These are phyloP conservation scores for Phalanger gymnotis DNA, from an alignment of 2,797 vertebrate genomes.

Conservation along the genomic window DNA sequence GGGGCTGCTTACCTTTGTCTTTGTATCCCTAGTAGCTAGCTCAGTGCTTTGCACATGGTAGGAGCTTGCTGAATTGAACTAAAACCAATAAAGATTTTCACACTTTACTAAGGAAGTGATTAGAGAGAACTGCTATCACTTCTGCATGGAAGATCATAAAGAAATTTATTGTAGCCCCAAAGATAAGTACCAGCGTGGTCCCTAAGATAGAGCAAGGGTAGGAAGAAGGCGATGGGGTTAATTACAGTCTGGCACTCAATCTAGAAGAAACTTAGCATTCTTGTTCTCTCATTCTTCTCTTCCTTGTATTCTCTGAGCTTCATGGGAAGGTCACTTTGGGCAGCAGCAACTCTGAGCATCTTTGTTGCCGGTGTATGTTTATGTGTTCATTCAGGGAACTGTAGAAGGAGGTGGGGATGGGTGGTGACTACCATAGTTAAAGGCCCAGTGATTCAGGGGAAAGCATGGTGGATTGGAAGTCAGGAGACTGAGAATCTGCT, in stretches of 20 bases:
- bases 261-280: constrained; percentile 1
- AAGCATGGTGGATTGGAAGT: not conserved
- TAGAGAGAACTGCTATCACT: not conserved
- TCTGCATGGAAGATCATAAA: constrained; percentile 13
- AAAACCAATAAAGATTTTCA: not conserved
- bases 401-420: constrained; percentile 12
- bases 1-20: not conserved
- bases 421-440: not conserved
- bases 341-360: not conserved
- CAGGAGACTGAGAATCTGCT: not conserved
- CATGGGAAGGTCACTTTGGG: not conserved
- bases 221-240: not conserved
- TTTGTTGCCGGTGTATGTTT: not conserved
- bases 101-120: constrained; percentile 29
- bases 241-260: not conserved
- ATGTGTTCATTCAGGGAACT: not conserved
- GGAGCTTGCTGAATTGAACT: not conserved
- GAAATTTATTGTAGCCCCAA: constrained; percentile 14
- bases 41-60: not conserved
- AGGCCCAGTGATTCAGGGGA: not conserved
- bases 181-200: not conserved
- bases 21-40: not conserved
- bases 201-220: not conserved
- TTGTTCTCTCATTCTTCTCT: not conserved
- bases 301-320: not conserved